Percentiles rank a stretch among this genome's conserved stretches.
Conservation (phyloP, 2,797 vertebrate species). For the Helostoma temminkii region DNA sequence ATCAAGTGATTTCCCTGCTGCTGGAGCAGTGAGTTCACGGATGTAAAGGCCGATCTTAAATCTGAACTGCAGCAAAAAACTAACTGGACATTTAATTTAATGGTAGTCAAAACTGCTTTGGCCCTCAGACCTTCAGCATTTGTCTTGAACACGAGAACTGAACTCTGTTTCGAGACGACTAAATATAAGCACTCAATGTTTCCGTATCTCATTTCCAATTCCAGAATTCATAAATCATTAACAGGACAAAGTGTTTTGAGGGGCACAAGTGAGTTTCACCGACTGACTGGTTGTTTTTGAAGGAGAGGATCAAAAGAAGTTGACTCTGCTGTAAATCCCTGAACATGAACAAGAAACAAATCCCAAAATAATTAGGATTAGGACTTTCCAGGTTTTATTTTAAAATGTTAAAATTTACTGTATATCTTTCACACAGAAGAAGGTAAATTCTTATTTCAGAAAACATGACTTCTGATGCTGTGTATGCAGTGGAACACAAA, state of each 20-base stretch:
- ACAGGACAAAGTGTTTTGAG: conserved; percentile 19
- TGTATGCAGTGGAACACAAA: too few species aligned
- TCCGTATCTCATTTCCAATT: neutral
- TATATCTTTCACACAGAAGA: too few species aligned
- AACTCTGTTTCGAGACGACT: neutral
- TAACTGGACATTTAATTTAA: neutral
- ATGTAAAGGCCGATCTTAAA: neutral
- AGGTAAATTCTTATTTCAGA: too few species aligned
- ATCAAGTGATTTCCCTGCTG: neutral
- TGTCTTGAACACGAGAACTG: neutral
- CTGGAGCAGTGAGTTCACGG: neutral
- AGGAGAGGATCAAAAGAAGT: neutral
- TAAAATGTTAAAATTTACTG: neutral
- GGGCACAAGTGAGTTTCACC: conserved; percentile 8
- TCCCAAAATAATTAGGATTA: neutral
- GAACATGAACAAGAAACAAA: neutral
- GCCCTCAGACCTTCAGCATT: too few species aligned
- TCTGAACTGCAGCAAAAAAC: neutral
- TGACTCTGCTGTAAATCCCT: neutral
- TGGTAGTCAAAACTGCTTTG: conserved; percentile 1
- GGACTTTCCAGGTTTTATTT: too few species aligned
- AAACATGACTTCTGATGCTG: too few species aligned
- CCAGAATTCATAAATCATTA: conserved; percentile 40
- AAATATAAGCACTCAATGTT: conserved; percentile 21
- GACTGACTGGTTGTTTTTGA: neutral